Conservation (phyloP, 2,888 invertebrate species). For the Trachelus troglodyta region DNA sequence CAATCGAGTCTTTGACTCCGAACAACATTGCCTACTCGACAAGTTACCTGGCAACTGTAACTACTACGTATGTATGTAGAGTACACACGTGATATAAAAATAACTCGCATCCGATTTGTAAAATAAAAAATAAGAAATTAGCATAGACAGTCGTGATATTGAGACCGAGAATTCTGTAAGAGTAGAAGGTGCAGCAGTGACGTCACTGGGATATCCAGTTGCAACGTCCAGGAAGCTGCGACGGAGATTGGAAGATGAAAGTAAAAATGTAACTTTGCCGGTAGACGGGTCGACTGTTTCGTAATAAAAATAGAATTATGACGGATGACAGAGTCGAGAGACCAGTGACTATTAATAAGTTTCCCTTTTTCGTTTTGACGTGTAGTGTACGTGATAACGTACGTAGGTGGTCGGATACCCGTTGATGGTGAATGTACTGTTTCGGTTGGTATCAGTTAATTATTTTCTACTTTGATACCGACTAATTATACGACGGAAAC, state of each 20-base stretch:
- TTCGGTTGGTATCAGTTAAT: constrained; percentile 42
- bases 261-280: constrained; percentile 24
- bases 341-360: background rate
- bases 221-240: background rate
- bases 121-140: background rate
- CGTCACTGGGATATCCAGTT: background rate
- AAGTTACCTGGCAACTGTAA: background rate
- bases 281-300: background rate
- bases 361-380: background rate
- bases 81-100: background rate
- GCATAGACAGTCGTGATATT: background rate
- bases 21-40: background rate
- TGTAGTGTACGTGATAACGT: background rate
- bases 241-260: constrained; percentile 38
- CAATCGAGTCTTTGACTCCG: background rate
- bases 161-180: background rate
- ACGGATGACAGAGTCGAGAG: constrained; percentile 23
- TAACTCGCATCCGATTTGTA: background rate
- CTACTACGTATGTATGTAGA: background rate
- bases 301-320: constrained; percentile 41
- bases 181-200: background rate
- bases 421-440: background rate
- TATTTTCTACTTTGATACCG: constrained; percentile 47
- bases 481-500: constrained; percentile 55
- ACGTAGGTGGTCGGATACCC: background rate